Conservation (phyloP, 2,888 invertebrate species). For the Sesamia inferens region DNA sequence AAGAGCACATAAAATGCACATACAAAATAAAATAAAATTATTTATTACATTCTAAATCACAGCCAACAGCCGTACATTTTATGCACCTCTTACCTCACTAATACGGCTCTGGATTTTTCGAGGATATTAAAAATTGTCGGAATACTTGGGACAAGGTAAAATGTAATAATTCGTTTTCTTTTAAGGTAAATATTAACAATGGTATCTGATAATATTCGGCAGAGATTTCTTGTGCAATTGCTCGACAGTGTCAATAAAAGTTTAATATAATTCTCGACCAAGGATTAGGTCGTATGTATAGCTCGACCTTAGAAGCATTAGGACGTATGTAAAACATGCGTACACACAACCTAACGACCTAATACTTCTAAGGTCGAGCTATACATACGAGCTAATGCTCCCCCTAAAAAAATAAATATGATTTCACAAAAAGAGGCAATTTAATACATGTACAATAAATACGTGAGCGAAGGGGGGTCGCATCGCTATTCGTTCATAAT, state of each 20-base stretch:
- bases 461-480: too few relatives aligned
- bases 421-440: too few relatives aligned
- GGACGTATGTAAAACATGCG: too few relatives aligned
- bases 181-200: neutral
- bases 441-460: too few relatives aligned
- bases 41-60: slow-evolving; percentile 61
- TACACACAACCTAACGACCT: too few relatives aligned
- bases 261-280: neutral
- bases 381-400: too few relatives aligned
- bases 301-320: too few relatives aligned
- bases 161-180: slow-evolving; percentile 22
- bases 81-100: slow-evolving; percentile 40
- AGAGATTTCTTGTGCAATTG: neutral
- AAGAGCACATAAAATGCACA: slow-evolving; percentile 58
- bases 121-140: slow-evolving; percentile 47
- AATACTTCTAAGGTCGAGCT: too few relatives aligned
- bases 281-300: too few relatives aligned
- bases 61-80: slow-evolving; percentile 45
- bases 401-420: too few relatives aligned
- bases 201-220: neutral
- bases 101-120: slow-evolving; percentile 40
- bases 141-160: slow-evolving; percentile 42
- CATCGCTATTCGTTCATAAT: too few relatives aligned
- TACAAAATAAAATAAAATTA: slow-evolving; percentile 56
- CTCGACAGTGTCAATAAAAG: neutral